Conservation (phyloP, 2,888 invertebrate species). For the Hypomecis punctinalis region DNA sequence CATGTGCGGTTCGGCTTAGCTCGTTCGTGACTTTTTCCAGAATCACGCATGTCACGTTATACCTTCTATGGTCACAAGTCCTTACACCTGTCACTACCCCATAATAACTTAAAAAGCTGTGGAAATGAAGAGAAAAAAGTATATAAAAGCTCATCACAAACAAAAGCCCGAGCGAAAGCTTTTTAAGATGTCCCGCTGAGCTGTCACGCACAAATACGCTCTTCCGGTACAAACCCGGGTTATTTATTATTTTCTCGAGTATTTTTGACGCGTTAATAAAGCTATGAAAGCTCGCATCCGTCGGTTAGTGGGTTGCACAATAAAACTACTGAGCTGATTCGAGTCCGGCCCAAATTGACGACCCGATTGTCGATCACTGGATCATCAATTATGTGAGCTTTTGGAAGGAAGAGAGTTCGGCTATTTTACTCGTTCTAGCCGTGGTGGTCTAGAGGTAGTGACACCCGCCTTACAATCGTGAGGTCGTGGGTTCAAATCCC, state of each 20-base stretch:
- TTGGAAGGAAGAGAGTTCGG: background rate
- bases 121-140: slow-evolving; percentile 1
- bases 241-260: slow-evolving; percentile 63
- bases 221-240: slow-evolving; percentile 51
- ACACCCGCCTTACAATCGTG: too few species aligned
- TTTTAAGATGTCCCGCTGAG: slow-evolving; percentile 42
- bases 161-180: slow-evolving; percentile 30
- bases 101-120: background rate
- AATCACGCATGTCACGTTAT: background rate
- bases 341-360: slow-evolving; percentile 30
- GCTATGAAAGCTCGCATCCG: slow-evolving; percentile 43
- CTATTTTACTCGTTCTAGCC: background rate
- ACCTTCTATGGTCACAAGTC: too few species aligned
- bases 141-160: slow-evolving; percentile 25
- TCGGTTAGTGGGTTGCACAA: slow-evolving; percentile 39
- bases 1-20: too few species aligned
- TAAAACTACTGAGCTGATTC: slow-evolving; percentile 41
- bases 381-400: slow-evolving; percentile 3
- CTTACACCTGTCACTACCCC: background rate
- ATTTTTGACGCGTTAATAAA: slow-evolving; percentile 51
- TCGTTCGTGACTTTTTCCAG: background rate
- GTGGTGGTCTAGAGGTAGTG: too few species aligned
- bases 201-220: slow-evolving; percentile 59
- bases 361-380: slow-evolving; percentile 18
- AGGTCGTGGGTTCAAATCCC: too few species aligned